Conservation (phyloP, 30 jellyfish, hydroid and myxozoan genomes). For the Aurelia aurita region DNA sequence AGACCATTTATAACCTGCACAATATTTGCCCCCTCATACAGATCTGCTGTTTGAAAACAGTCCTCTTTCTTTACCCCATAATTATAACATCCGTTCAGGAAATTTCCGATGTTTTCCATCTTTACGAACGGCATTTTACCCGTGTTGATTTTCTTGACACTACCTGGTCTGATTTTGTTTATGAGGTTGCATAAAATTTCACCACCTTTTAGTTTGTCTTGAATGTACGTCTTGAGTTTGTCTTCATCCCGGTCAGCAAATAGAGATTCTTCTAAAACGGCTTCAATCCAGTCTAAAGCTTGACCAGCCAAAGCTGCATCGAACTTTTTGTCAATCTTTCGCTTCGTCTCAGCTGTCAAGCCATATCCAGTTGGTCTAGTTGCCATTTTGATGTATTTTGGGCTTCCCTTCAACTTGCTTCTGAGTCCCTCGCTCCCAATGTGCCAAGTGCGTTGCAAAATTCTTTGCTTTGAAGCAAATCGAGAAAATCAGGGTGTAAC, state of each 20-base stretch:
- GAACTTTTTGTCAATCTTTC: conserved; percentile 79
- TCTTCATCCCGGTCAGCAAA: conserved; percentile 37
- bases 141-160: conserved; percentile 81
- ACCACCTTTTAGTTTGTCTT: conserved; percentile 83
- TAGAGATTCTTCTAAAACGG: conserved; percentile 56
- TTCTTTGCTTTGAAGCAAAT: neutral
- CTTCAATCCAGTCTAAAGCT: conserved; percentile 91
- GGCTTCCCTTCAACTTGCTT: neutral
- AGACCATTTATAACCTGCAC: conserved; percentile 93
- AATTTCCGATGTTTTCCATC: conserved; percentile 98
- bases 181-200: conserved; percentile 73
- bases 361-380: conserved; percentile 97
- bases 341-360: conserved; percentile 89
- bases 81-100: conserved; percentile 76
- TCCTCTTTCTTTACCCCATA: conserved; percentile 90
- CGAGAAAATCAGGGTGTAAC: conserved; percentile 5
- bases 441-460: too few relatives aligned
- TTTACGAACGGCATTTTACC: conserved; percentile 85
- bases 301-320: conserved; percentile 80
- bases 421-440: too few relatives aligned
- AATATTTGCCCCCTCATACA: conserved; percentile 90
- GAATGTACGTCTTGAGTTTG: conserved; percentile 48
- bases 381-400: conserved; percentile 63
- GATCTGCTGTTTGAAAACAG: conserved; percentile 98
- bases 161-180: conserved; percentile 76